Base-by-base conservation (phyloP, 92 coral and sea anemone genomes). In the Epizoanthus stellaris region DNA sequence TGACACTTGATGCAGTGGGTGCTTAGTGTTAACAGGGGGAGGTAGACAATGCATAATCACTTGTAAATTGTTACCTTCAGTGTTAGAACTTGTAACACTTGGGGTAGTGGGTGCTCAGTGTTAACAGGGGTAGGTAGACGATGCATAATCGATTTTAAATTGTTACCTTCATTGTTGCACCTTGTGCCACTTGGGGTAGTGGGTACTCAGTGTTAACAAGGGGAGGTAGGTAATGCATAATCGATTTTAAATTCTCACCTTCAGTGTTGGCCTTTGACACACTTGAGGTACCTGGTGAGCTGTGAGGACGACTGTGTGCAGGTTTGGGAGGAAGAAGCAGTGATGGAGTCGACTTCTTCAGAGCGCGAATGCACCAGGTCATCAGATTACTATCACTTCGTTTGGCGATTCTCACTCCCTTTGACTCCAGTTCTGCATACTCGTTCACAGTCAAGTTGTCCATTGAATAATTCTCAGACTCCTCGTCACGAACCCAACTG, bases 301-400 rank as follows among this genome's bases (percentile, higher is more conserved):
- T 94, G 7, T 85, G 89, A 4, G 98, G 98, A 34, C 94, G 90
- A 4, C 85, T 88, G 43, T 39, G 72, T 17, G 53, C 67, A 0
- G 98, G 98, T 53, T 88, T 94, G 34, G 85, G 86, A 13, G 98
- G 98, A 42, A 94, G 86, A 4, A 81, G 42, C 11, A 92, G 36
- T 47, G 89, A 80, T 15, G 86, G 80, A 39, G 89, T 88, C 4
- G 92, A 63, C 72, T 92, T 94, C 82, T 86, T 86, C 20, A 92
- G 91, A 8, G 95, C 98, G 45, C 87, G 67, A 21, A 94, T 71
- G 81, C 98, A 94, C 95, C 95, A 94, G 39, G 81, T 82, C 93
- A 89, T 85, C 14, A 94, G 80, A 45, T 85, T 73, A n/a, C 84
- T 80, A 4, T 85, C 94, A 25, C 68, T 75, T 53, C 87, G 89